Percentiles rank a stretch among this genome's conserved stretches.
Evolutionary conservation across 2,888 invertebrate species (phyloP).

Genomic region (Ochropleura plecta): DNA sequence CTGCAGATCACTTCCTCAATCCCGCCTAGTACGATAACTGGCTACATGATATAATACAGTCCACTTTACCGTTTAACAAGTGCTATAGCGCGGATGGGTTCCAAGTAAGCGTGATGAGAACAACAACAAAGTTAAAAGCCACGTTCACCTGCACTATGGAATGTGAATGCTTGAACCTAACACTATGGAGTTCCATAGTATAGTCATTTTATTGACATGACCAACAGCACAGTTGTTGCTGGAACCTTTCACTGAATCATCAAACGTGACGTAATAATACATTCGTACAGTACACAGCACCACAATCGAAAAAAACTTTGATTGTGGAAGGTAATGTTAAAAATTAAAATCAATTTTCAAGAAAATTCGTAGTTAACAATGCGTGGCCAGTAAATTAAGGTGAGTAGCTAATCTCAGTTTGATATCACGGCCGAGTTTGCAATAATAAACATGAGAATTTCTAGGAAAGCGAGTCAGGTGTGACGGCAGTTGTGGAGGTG

Average conservation of each 20-base stretch:
- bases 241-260: slow-evolving; percentile 70
- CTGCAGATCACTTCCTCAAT: slow-evolving; percentile 49
- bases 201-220: slow-evolving; percentile 42
- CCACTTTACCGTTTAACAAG: slow-evolving; percentile 43
- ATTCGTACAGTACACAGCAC: slow-evolving; percentile 22
- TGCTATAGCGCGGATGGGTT: slow-evolving; percentile 40
- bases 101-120: slow-evolving; percentile 56
- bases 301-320: slow-evolving; percentile 1
- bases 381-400: slow-evolving; percentile 71
- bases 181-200: slow-evolving; percentile 31
- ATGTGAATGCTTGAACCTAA: slow-evolving; percentile 50
- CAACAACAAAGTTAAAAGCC: slow-evolving; percentile 52
- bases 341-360: slow-evolving; percentile 59
- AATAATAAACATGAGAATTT: slow-evolving; percentile 78
- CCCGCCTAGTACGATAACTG: slow-evolving; percentile 12
- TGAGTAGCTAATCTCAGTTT: slow-evolving; percentile 70
- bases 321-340: slow-evolving; percentile 47
- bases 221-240: slow-evolving; percentile 21
- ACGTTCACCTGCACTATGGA: slow-evolving; percentile 53
- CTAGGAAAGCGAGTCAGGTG: slow-evolving; percentile 78
- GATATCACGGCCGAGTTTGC: slow-evolving; percentile 71
- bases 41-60: slow-evolving; percentile 42
- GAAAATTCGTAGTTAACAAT: slow-evolving; percentile 72
- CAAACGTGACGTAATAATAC: slow-evolving; percentile 50
- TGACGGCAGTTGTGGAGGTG: slow-evolving; percentile 76